Base-by-base conservation (phyloP, 2,113 vertebrate genomes). In the Esox niger region DNA sequence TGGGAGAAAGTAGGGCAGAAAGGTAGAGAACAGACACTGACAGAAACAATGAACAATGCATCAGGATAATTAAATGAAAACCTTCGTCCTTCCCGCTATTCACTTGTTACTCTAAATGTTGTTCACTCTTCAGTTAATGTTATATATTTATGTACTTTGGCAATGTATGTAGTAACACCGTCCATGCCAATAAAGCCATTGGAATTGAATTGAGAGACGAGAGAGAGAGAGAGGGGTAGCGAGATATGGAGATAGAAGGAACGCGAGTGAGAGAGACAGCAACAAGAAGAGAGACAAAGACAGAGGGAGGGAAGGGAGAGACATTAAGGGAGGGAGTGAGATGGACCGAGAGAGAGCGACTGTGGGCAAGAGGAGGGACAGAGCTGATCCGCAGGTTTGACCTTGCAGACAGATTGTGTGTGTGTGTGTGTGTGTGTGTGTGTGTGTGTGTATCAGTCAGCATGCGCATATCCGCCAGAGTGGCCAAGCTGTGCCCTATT, bases 321-420 rank as follows among this genome's bases (percentile, higher is more conserved):
- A n/a, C n/a, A n/a, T n/a, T n/a, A n/a, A n/a, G 15, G 1, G 11
- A 43, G 38, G 17, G 11, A 43, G 13, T 15, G 11, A 43, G 13
- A 43, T 10, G 17, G 3, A 43, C n/a, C n/a, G 46, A 30, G 59
- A 29, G 21, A 56, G 21, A n/a, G 6, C 29, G 46, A 13, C 10
- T 25, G 15, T 27, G 33, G 43, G 54, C n/a, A 77, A 74, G 55
- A 20, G 64, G 75, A 81, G 66, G 72, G 78, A 63, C 74, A 76
- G 67, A 32, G 81, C 71, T 78, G 70, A 88, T 80, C 80, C 80
- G 84, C 76, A 67, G 62, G 69, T 82, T 80, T 86, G 86, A 87
- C 87, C 87, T 87, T 86, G 79, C 60, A 84, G 58, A 31, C 64
- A 71, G 73, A 82, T 71, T 57, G 49, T 69, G 70, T 62, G 65